phyloP scores from a whole-genome alignment of 1,140 invertebrate genomes.

The Neodiprion fabricii region DNA sequence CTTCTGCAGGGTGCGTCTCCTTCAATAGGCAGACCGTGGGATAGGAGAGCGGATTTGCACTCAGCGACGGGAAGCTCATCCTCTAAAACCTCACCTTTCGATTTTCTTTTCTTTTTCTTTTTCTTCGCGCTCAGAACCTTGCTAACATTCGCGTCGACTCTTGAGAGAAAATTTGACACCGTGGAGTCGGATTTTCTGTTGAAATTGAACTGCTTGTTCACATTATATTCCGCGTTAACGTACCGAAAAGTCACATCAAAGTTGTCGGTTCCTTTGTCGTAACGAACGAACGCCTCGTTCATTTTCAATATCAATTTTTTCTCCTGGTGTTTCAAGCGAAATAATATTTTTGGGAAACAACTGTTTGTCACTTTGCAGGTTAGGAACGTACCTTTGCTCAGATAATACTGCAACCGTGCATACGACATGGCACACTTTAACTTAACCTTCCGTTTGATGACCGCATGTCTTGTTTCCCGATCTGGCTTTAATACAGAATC shows the following conservation, averaged over 20 bases:
- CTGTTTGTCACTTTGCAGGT: neutral
- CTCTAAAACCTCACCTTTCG: conserved; percentile 48
- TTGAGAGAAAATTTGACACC: conserved; percentile 63
- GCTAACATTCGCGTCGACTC: conserved; percentile 69
- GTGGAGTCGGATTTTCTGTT: conserved; percentile 66
- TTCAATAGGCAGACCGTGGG: conserved; percentile 47
- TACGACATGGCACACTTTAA: neutral
- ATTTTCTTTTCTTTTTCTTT: conserved; percentile 58
- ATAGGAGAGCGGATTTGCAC: conserved; percentile 33
- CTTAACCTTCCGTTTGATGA: too few species aligned
- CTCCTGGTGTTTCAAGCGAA: neutral
- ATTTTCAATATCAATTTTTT: conserved; percentile 46
- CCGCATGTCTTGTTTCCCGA: too few species aligned
- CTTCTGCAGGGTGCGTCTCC: conserved; percentile 59
- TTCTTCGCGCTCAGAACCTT: conserved; percentile 62
- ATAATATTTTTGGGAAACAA: neutral
- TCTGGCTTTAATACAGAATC: too few species aligned
- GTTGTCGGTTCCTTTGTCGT: conserved; percentile 47
- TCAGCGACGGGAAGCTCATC: conserved; percentile 15
- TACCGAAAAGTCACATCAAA: conserved; percentile 64
- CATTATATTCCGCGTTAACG: conserved; percentile 48
- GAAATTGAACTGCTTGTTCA: conserved; percentile 74
- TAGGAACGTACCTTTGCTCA: neutral
- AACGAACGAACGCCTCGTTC: conserved; percentile 63
- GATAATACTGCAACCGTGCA: neutral